A percentile compares a stretch with the other conserved stretches of the same genome.
phyloP scores from a whole-genome alignment of 1,140 invertebrate species.

The Archivesica marissinica region DNA sequence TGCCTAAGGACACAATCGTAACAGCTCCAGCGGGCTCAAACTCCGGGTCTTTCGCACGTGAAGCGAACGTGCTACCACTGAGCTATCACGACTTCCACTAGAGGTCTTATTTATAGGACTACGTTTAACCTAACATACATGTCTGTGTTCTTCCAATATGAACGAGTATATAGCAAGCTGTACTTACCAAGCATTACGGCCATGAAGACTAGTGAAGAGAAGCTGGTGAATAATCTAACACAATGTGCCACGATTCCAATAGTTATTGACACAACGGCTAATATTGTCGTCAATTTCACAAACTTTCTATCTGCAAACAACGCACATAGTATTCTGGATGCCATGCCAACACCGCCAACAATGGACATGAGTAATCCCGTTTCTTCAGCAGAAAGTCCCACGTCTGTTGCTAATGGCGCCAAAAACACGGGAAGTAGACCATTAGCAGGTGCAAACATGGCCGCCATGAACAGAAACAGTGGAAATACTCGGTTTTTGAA shows the following conservation, averaged over 20 bases:
- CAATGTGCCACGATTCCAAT: slow-evolving; percentile 27
- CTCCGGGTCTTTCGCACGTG: too few relatives aligned
- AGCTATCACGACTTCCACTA: too few relatives aligned
- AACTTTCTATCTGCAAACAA: slow-evolving; percentile 43
- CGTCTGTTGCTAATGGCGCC: slow-evolving; percentile 31
- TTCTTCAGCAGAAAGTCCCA: slow-evolving; percentile 8
- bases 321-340: slow-evolving; percentile 25
- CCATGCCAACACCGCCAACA: slow-evolving; percentile 39
- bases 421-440: slow-evolving; percentile 11
- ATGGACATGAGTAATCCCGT: slow-evolving; percentile 29
- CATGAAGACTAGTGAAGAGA: slow-evolving; percentile 13
- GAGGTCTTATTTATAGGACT: too few relatives aligned
- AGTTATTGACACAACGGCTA: not conserved
- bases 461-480: slow-evolving; percentile 41
- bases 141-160: too few relatives aligned
- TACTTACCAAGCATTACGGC: slow-evolving; percentile 47
- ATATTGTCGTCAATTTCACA: slow-evolving; percentile 38
- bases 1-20: too few relatives aligned
- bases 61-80: too few relatives aligned
- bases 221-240: slow-evolving; percentile 34
- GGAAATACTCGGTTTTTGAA: slow-evolving; percentile 42
- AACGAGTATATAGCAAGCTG: too few relatives aligned
- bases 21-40: too few relatives aligned
- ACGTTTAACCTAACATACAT: too few relatives aligned
- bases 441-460: slow-evolving; percentile 8